Evolutionary conservation across 2,888 invertebrate species (phyloP), one percentile per base, ranked within the genome.

Genomic region (Phytoseiulus persimilis): DNA sequence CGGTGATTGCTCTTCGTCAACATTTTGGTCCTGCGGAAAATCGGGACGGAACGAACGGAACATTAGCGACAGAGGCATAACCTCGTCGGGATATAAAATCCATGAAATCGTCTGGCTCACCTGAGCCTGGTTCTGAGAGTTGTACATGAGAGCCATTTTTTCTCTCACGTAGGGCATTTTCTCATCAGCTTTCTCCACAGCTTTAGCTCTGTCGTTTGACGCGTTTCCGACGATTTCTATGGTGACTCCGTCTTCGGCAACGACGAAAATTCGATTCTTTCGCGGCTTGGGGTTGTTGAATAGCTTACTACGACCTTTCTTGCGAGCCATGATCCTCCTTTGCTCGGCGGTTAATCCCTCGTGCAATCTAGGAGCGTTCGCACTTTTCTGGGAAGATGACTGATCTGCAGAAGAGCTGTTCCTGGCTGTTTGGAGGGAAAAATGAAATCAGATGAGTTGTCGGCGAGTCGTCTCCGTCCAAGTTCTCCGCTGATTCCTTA

Each of bases 201-300:
- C 91, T 83, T 91, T 91, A 45, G 90, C 90, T 0, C 90, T 89
- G 89, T 91, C 91, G 18, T 32, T 39, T 0, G 45, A n/a, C 6
- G 87, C 87, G 89, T 90, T 91, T 28, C 91, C 91, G 87, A 90
- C 91, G 18, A 91, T 90, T 87, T 91, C 91, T 1, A 91, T 91
- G 90, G 91, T 91, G 11, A 90, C 91, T 83, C 91, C 91, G 90
- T 91, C 91, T n/a, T 90, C 90, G 90, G 91, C 91, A 3, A 91
- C 91, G 23, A 91, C 91, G 91, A 91, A 91, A 11, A 91, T 90
- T 11, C 91, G 90, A 84, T 91, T 91, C 83, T 91, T 91, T 6
- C 87, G 87, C 87, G 32, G 87, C 45, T 45, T 33, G 31, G 87
- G 87, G 31, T 33, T 45, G 28, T 33, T 39, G n/a, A 87, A n/a